Evolutionary conservation across 2,888 invertebrate species (phyloP).

Genomic region (Synanthedon tipuliformis): DNA sequence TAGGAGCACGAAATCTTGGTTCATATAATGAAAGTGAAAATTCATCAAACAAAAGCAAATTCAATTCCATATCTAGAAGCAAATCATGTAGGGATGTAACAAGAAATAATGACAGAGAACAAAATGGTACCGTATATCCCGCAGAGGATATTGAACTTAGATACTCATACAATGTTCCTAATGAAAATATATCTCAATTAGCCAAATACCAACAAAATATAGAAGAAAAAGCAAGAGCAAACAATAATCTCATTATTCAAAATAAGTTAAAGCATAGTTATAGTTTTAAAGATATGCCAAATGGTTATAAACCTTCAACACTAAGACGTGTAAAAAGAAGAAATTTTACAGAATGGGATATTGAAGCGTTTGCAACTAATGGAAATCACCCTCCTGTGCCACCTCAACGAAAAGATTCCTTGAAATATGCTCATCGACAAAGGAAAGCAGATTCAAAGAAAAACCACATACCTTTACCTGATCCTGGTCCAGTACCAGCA

Average conservation of each 20-base stretch:
- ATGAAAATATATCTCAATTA: constrained; percentile 63
- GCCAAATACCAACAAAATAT: constrained; percentile 74
- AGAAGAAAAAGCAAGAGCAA: constrained; percentile 62
- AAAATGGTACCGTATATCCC: constrained; percentile 36
- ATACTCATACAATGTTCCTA: constrained; percentile 40
- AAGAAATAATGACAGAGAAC: constrained; percentile 37
- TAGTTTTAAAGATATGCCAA: constrained; percentile 72
- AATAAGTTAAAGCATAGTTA: constrained; percentile 66
- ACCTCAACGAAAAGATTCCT: constrained; percentile 60
- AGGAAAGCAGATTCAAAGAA: constrained; percentile 58
- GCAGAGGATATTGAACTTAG: constrained; percentile 40
- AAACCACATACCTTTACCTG: constrained; percentile 51
- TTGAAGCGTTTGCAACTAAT: constrained; percentile 46
- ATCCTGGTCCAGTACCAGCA: constrained; percentile 56
- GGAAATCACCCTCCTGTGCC: constrained; percentile 51
- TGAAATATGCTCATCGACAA: constrained; percentile 65
- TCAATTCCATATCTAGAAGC: constrained; percentile 62
- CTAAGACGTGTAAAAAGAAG: constrained; percentile 66
- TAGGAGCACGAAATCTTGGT: constrained; percentile 74
- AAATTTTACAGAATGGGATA: constrained; percentile 72
- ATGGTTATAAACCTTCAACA: constrained; percentile 73
- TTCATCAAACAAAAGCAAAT: constrained; percentile 38
- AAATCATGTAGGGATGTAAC: constrained; percentile 62
- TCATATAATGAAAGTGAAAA: constrained; percentile 46
- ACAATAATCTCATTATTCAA: constrained; percentile 65